A percentile compares a stretch with the other conserved stretches of the same genome.
These are phyloP conservation scores for Ptyas mucosa DNA, from an alignment of 2,113 vertebrate genomes.

Conservation along the genomic window DNA sequence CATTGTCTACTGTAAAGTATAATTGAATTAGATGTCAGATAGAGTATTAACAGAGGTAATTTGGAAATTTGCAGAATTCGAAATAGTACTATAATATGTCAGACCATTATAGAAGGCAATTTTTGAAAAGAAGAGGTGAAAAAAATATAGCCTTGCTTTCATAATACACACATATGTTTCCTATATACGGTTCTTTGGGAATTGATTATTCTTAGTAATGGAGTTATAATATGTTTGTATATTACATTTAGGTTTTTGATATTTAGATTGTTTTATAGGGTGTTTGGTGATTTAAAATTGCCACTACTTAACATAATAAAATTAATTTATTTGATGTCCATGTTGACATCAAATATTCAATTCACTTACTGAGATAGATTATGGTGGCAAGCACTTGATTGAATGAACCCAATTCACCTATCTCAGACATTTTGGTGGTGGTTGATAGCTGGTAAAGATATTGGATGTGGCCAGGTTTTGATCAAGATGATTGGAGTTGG, in stretches of 20 bases:
- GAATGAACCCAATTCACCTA: neutral
- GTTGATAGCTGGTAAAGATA: neutral
- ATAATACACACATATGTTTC: neutral
- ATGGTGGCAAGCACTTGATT: neutral
- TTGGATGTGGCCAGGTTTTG: neutral
- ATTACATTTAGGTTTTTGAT: neutral
- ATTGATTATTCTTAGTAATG: neutral
- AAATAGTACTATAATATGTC: neutral
- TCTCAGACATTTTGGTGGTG: neutral
- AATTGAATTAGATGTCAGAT: neutral
- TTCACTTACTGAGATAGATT: neutral
- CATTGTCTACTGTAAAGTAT: neutral
- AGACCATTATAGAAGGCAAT: neutral
- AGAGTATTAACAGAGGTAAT: neutral
- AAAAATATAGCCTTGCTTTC: neutral
- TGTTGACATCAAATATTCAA: neutral
- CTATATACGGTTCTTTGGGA: neutral
- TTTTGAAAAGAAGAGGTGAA: neutral
- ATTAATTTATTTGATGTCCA: neutral
- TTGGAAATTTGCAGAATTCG: neutral
- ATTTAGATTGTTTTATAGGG: neutral
- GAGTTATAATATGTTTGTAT: neutral
- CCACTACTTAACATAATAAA: neutral
- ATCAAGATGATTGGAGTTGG: neutral
- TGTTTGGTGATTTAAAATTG: neutral